Evolutionary conservation across 1,140 invertebrate genomes (phyloP).

Genomic region (Heliconius congener): DNA sequence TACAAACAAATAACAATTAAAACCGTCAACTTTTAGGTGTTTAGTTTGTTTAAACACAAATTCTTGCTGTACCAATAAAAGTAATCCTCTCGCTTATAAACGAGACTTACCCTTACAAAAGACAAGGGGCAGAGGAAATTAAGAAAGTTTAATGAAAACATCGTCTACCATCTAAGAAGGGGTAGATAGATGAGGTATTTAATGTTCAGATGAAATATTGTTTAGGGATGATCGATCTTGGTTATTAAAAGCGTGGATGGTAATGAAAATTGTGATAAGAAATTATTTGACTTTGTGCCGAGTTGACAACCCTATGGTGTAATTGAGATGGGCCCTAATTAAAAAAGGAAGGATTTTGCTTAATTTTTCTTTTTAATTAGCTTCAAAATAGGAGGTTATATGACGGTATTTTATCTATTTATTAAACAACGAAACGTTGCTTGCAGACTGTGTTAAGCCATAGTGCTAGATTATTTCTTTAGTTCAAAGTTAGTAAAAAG

Average conservation of each 20-base stretch:
- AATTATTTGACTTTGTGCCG: constrained; percentile 3
- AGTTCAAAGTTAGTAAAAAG: no score
- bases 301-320: neutral
- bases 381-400: no score
- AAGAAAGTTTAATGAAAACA: constrained; percentile 65
- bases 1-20: neutral
- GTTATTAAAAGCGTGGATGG: constrained; percentile 1
- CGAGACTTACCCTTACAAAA: constrained; percentile 27
- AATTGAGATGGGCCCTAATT: neutral
- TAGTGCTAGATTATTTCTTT: no score
- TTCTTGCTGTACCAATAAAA: constrained; percentile 20
- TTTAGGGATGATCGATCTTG: constrained; percentile 13
- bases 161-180: constrained; percentile 21
- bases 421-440: no score
- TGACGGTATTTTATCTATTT: no score
- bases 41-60: constrained; percentile 11
- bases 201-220: constrained; percentile 16
- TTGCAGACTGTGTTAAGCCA: no score
- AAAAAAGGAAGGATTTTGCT: neutral
- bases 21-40: neutral
- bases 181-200: constrained; percentile 25
- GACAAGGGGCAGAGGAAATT: constrained; percentile 39
- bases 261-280: constrained; percentile 4
- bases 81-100: constrained; percentile 31
- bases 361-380: no score